Conservation (phyloP, 2,797 vertebrate genomes). For the Clarias fuscus region DNA sequence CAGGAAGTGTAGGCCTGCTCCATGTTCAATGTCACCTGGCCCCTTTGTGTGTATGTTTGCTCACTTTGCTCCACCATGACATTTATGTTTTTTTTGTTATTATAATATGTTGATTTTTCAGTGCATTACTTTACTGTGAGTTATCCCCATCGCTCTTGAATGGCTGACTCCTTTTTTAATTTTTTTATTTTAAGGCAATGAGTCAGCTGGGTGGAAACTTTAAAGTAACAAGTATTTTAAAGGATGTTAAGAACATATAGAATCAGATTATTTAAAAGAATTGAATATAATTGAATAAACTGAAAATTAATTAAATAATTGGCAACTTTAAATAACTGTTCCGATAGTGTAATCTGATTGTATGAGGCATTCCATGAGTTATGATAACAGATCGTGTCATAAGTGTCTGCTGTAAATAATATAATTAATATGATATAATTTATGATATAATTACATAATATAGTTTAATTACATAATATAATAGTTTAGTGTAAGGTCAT, state of each 20-base stretch:
- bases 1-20: slow-evolving; percentile 29
- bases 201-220: neutral
- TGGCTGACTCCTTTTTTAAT: neutral
- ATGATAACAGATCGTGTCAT: no score
- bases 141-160: neutral
- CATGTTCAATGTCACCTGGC: slow-evolving; percentile 25
- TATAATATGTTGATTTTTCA: neutral
- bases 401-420: no score
- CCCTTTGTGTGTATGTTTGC: slow-evolving; percentile 30
- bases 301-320: no score
- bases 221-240: slow-evolving; percentile 2
- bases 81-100: slow-evolving; percentile 13
- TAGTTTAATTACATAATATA: no score
- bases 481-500: no score
- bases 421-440: no score
- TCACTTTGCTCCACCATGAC: slow-evolving; percentile 3
- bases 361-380: no score
- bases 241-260: neutral
- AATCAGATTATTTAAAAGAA: no score
- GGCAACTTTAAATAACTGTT: no score
- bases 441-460: no score
- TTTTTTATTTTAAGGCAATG: neutral
- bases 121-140: neutral
- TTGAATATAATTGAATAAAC: no score
- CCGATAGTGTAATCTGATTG: no score